These are phyloP conservation scores for Arizona elegans DNA, from an alignment of 2,113 vertebrate species.

Conservation along the genomic window DNA sequence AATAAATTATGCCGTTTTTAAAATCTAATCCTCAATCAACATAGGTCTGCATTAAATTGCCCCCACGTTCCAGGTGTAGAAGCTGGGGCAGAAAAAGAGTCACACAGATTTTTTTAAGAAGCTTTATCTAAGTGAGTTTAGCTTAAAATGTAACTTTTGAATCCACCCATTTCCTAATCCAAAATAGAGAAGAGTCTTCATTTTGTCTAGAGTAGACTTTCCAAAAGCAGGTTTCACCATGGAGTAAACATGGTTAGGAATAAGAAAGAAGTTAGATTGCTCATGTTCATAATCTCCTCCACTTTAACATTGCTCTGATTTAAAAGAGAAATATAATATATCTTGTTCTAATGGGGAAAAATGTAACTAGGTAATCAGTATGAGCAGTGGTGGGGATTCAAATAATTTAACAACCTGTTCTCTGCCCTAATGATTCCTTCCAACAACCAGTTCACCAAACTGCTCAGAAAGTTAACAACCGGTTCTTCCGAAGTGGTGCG, in stretches of 20 bases:
- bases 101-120: not conserved
- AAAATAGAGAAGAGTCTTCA: not conserved
- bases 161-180: not conserved
- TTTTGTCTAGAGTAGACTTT: not conserved
- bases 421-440: no score
- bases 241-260: no score
- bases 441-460: no score
- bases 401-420: no score
- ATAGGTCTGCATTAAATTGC: not conserved
- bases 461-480: no score
- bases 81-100: not conserved
- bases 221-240: not conserved
- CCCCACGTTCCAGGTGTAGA: not conserved
- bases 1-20: not conserved
- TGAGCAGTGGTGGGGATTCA: not conserved
- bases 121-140: not conserved
- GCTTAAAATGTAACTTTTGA: not conserved
- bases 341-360: not conserved
- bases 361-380: not conserved
- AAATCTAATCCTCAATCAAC: not conserved
- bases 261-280: not conserved
- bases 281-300: not conserved
- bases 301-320: not conserved
- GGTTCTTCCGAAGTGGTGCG: no score
- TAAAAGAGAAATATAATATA: not conserved